Conservation (phyloP, 2,113 vertebrate genomes). For the Rallus limicola region DNA sequence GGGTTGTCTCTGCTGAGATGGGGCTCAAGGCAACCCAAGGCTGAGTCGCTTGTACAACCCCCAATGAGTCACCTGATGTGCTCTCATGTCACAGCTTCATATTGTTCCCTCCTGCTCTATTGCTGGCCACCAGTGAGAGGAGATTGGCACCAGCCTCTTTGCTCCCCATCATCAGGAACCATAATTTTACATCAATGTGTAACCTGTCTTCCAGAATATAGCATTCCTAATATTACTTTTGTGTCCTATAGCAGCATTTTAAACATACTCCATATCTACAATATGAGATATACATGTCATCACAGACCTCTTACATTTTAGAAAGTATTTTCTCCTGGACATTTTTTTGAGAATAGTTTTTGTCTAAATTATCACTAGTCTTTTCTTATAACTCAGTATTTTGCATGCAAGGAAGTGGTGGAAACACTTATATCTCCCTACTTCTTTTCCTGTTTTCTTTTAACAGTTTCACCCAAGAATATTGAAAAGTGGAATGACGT, state of each 20-base stretch:
- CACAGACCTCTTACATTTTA: neutral
- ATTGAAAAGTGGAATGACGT: neutral
- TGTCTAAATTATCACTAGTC: neutral
- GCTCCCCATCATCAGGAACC: no score
- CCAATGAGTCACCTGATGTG: no score
- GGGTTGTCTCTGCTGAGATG: no score
- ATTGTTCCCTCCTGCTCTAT: no score
- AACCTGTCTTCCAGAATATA: neutral
- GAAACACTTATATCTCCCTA: neutral
- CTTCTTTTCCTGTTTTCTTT: neutral
- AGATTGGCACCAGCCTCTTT: no score
- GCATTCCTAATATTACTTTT: neutral
- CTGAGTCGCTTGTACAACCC: no score
- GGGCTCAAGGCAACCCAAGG: no score
- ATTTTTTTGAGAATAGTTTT: neutral
- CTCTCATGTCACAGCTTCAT: no score
- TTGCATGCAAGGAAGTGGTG: neutral
- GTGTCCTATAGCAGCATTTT: neutral
- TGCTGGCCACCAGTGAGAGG: no score
- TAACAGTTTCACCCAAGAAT: neutral
- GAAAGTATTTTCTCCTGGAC: neutral
- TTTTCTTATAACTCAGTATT: neutral
- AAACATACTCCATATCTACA: neutral
- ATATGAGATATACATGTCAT: neutral
- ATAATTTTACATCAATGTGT: neutral